A percentile compares a stretch with the other conserved stretches of the same genome.
These are phyloP conservation scores for Cataglyphis hispanica DNA, from an alignment of 1,140 invertebrate species.

Conservation along the genomic window DNA sequence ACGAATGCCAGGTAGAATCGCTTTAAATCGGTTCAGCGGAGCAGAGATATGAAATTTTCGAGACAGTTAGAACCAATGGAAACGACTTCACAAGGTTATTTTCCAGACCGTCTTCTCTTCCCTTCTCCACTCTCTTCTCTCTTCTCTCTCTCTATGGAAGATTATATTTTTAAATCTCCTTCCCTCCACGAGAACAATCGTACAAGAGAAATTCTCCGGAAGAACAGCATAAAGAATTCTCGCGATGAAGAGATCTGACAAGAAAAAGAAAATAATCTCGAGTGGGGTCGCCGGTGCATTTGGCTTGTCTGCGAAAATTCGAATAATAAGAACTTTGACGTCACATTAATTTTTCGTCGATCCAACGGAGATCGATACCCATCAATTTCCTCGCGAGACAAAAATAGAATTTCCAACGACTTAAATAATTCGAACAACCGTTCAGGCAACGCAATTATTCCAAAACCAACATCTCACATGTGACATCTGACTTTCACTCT, in stretches of 20 bases:
- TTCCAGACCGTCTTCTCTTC: constrained; percentile 22
- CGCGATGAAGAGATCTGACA: neutral
- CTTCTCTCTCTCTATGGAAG: constrained; percentile 29
- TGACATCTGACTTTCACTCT: constrained; percentile 24
- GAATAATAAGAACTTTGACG: neutral
- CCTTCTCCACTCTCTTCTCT: neutral
- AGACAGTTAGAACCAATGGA: constrained; percentile 58
- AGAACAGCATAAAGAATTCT: constrained; percentile 11
- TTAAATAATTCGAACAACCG: constrained; percentile 26
- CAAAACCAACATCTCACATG: neutral
- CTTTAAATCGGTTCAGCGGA: constrained; percentile 56
- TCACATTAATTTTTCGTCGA: neutral
- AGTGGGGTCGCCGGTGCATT: neutral
- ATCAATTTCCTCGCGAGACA: neutral
- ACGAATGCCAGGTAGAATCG: constrained; percentile 48
- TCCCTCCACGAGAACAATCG: constrained; percentile 22
- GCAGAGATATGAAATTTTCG: constrained; percentile 59
- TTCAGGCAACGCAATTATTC: constrained; percentile 16
- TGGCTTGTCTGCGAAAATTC: neutral
- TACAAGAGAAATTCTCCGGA: neutral
- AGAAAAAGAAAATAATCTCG: constrained; percentile 9
- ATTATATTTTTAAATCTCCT: constrained; percentile 60
- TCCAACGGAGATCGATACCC: neutral
- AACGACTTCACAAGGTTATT: constrained; percentile 55
- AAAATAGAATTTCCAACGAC: neutral